These are phyloP conservation scores for Tetranychus cinnabarinus DNA, from an alignment of 1,140 invertebrate species.

Conservation along the genomic window DNA sequence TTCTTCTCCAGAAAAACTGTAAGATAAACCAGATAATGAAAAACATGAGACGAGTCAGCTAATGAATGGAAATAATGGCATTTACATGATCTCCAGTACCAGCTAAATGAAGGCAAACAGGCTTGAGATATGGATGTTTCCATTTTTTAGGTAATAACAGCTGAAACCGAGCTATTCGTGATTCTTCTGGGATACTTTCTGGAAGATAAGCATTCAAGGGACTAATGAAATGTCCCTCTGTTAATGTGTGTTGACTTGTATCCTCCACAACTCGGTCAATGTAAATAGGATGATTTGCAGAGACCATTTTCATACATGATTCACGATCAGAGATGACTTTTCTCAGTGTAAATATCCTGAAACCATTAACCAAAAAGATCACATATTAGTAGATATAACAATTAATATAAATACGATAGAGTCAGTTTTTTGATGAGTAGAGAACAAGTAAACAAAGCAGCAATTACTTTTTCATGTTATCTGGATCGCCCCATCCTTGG, in stretches of 20 bases:
- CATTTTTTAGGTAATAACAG: conserved; percentile 58
- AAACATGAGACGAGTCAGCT: no score
- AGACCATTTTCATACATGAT: conserved; percentile 53
- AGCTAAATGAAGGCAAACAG: conserved; percentile 68
- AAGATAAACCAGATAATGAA: neutral
- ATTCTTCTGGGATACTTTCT: conserved; percentile 57
- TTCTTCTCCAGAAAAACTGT: conserved; percentile 71
- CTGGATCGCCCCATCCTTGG: conserved; percentile 84
- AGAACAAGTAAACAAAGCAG: neutral
- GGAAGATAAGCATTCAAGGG: conserved; percentile 60
- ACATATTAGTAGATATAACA: conserved; percentile 11
- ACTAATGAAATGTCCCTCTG: conserved; percentile 69
- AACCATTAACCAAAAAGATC: conserved; percentile 5
- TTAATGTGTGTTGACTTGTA: conserved; percentile 41
- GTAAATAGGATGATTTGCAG: conserved; percentile 55
- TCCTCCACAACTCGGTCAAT: conserved; percentile 46
- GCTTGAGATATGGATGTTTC: conserved; percentile 38
- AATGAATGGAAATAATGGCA: conserved; percentile 4
- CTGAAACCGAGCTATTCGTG: conserved; percentile 38
- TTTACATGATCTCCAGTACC: conserved; percentile 95
- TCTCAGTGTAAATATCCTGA: conserved; percentile 65
- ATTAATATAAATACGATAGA: conserved; percentile 2
- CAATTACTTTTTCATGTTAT: conserved; percentile 56
- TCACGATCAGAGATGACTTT: conserved; percentile 62
- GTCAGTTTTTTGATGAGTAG: no score